Evolutionary conservation across 1,140 invertebrate species (phyloP).

Genomic region (Latrodectus geometricus): DNA sequence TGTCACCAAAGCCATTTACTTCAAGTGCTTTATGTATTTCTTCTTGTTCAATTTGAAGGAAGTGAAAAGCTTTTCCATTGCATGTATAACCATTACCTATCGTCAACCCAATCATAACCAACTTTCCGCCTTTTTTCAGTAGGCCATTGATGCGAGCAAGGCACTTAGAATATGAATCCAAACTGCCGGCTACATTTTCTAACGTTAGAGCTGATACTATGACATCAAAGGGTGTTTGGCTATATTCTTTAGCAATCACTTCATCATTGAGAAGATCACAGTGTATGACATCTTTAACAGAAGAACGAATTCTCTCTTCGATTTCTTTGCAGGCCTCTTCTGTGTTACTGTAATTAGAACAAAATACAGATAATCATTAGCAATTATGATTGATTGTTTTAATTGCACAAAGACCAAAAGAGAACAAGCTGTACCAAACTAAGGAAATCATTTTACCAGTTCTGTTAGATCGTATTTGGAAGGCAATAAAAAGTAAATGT

Average conservation of each 20-base stretch:
- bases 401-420: no score
- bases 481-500: no score
- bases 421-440: no score
- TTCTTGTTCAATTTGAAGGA: background rate
- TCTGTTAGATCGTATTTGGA: no score
- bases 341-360: slow-evolving; percentile 3
- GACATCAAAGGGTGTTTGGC: slow-evolving; percentile 15
- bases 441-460: no score
- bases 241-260: slow-evolving; percentile 5
- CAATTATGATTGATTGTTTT: no score
- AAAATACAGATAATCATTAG: background rate
- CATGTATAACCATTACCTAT: background rate
- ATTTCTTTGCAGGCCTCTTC: slow-evolving; percentile 13
- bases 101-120: slow-evolving; percentile 7
- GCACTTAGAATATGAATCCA: slow-evolving; percentile 16
- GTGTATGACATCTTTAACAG: slow-evolving; percentile 18
- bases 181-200: slow-evolving; percentile 4
- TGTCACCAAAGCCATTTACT: slow-evolving; percentile 27
- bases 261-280: slow-evolving; percentile 23
- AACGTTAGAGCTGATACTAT: slow-evolving; percentile 19
- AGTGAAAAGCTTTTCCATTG: slow-evolving; percentile 7
- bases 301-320: slow-evolving; percentile 24
- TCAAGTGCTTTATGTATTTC: background rate
- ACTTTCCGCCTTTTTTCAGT: background rate
- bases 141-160: slow-evolving; percentile 7